Evolutionary conservation across 53 echinoderm and acorn worm genomes (phyloP).

Genomic region (Stichopus horrens): DNA sequence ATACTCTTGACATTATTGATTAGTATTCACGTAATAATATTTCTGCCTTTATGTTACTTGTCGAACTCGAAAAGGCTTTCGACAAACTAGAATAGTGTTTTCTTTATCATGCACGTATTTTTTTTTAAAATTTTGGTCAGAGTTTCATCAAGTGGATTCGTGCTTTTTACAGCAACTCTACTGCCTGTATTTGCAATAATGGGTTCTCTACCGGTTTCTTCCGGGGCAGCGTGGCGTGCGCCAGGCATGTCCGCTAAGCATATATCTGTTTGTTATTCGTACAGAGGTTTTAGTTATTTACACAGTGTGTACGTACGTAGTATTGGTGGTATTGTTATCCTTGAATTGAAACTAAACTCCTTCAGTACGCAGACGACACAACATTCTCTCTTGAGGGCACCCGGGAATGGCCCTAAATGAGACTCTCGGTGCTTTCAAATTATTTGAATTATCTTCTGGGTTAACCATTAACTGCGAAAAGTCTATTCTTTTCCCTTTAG

Average conservation of each 20-base stretch:
- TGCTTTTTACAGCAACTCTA: not conserved
- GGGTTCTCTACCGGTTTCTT: constrained; percentile 4
- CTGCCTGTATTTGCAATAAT: constrained; percentile 9
- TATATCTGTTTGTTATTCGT: not conserved
- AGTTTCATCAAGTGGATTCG: not conserved
- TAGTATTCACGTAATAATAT: too few species aligned
- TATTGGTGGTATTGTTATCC: not conserved
- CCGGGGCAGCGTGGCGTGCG: not conserved
- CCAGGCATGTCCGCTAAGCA: not conserved
- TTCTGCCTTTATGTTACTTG: not conserved
- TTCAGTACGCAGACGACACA: constrained; percentile 11
- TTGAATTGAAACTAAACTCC: not conserved
- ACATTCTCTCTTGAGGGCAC: not conserved
- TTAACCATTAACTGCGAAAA: too few species aligned
- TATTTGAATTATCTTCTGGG: too few species aligned
- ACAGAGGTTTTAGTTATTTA: not conserved
- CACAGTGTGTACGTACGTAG: not conserved
- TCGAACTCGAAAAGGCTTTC: not conserved
- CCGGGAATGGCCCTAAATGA: too few species aligned
- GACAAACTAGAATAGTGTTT: not conserved
- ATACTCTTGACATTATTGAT: too few species aligned
- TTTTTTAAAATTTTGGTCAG: not conserved
- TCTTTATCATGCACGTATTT: not conserved
- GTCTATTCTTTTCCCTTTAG: too few species aligned
- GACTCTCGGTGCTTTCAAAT: too few species aligned